Evolutionary conservation across 2,888 invertebrate species (phyloP), one percentile per base, ranked within the genome.

Genomic region (Hirtodrosophila trivittata): DNA sequence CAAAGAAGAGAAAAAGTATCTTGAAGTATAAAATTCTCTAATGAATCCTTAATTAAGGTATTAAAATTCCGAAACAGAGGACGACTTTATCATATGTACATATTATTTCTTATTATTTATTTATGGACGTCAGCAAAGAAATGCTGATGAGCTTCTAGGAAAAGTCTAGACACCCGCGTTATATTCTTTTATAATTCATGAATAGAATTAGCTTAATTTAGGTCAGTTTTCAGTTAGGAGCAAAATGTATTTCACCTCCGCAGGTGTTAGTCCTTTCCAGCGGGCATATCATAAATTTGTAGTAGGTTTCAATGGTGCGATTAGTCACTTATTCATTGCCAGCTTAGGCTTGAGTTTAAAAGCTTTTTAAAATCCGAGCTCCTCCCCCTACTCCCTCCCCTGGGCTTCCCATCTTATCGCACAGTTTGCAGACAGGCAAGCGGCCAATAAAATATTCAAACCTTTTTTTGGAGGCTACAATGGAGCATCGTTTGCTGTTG

Each of bases 361-460:
- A 49, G 32, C 30, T 8, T 45, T 58, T 41, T 43, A n/a, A 39
- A 54, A 18, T 7, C n/a, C 25, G 9, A 38, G 9, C 18, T 8
- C 21, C 3, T 9, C 13, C 13, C 8, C 16, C 4, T 8, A 7
- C 12, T 16, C 7, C 5, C 14, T 12, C 5, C 3, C 10, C 7
- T 30, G 21, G 21, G 16, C 21, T 10, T 33, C 25, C 35, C 37
- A 47, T 50, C 66, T 86, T 80, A 80, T 80, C 84, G 59, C 64
- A 55, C 73, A 72, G 63, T 72, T 72, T 73, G 46, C 76, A 75
- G 73, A 63, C 73, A 54, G 63, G 55, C 80, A 50, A 62, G 62
- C 50, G 49, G 54, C 42, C 70, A 67, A 83, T 83, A 81, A 80
- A 80, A 86, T 73, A 83, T 83, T 73, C 74, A 83, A 70, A 59